Evolutionary conservation across 2,888 invertebrate genomes (phyloP).

Genomic region (Ectemnius cavifrons): DNA sequence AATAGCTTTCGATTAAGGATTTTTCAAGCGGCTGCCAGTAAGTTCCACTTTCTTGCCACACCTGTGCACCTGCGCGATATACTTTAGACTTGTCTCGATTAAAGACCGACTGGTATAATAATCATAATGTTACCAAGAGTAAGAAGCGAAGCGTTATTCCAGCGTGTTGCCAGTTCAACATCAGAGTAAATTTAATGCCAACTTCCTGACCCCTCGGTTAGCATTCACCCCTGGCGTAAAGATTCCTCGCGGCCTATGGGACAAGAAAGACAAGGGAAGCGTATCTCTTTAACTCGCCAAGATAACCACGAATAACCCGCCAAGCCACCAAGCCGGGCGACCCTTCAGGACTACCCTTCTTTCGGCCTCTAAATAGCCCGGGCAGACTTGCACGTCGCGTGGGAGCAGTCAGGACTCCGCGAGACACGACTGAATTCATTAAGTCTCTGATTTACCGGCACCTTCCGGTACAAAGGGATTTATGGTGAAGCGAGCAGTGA

Average conservation of each 20-base stretch:
- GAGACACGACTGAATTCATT: conserved; percentile 70
- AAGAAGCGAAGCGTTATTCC: conserved; percentile 39
- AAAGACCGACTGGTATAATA: conserved; percentile 39
- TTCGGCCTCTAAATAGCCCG: conserved; percentile 41
- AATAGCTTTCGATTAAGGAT: conserved; percentile 32
- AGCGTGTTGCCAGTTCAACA: conserved; percentile 46
- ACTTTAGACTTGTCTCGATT: conserved; percentile 27
- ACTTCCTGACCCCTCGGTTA: conserved; percentile 63
- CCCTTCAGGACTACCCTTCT: conserved; percentile 31
- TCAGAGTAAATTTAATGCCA: conserved; percentile 70
- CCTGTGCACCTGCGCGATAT: background rate
- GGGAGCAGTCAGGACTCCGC: conserved; percentile 27
- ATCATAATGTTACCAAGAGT: conserved; percentile 55
- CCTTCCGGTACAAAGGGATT: conserved; percentile 74
- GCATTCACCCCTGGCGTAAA: conserved; percentile 32
- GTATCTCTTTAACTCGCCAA: conserved; percentile 73
- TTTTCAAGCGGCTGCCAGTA: background rate
- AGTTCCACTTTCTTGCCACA: conserved; percentile 1
- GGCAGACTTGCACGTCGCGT: conserved; percentile 41
- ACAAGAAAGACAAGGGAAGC: conserved; percentile 57
- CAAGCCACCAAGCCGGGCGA: conserved; percentile 45
- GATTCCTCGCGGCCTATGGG: conserved; percentile 37
- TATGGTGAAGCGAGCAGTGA: conserved; percentile 47
- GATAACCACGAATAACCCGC: conserved; percentile 68
- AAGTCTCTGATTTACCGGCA: conserved; percentile 74